Evolutionary conservation across 2,797 vertebrate species (phyloP), one percentile per base, ranked within the genome.

Genomic region (Cyprinella venusta): DNA sequence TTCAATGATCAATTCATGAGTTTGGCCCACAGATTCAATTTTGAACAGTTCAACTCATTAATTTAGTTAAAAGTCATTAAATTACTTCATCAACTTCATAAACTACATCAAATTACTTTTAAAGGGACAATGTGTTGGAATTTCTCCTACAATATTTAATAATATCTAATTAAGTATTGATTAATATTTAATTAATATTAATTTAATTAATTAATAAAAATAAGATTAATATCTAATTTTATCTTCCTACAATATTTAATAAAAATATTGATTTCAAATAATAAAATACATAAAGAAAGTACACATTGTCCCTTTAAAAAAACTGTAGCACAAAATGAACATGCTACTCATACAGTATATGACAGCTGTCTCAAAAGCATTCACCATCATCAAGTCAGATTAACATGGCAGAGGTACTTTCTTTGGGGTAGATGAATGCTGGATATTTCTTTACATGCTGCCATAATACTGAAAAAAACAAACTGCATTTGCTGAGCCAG

Each of bases 401-500:
- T 33, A 6, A 9, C 36, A 33, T 19, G 21, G 75, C 16, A 63
- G 56, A 42, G 45, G 12, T 38, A 21, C 12, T 71, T 69, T 2
- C 24, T 70, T 59, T 70, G 26, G 24, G 38, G 42, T 26, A 5
- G 40, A 61, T 45, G 7, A 70, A 48, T 48, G 6, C 59, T 59
- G 52, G 10, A 10, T 61, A 33, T 59, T 36, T 56, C 38, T 68
- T n/a, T 61, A 45, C 36, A 19, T 16, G 33, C 67, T 61, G 38
- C 56, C 24, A 26, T 12, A 74, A 74, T 61, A 74, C 16, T 64
- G 21, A 52, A 52, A 74, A n/a, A 33, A 81, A 64, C 21, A 50
- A 81, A 64, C 45, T 75, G 6, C 33, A 24, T 76, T 69, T 82
- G 63, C 64, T 68, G 64, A 68, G 50, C 1, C 19, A 76, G 7